Evolutionary conservation across 2,888 invertebrate genomes (phyloP), one percentile per base, ranked within the genome.

Genomic region (Artemia sinica): DNA sequence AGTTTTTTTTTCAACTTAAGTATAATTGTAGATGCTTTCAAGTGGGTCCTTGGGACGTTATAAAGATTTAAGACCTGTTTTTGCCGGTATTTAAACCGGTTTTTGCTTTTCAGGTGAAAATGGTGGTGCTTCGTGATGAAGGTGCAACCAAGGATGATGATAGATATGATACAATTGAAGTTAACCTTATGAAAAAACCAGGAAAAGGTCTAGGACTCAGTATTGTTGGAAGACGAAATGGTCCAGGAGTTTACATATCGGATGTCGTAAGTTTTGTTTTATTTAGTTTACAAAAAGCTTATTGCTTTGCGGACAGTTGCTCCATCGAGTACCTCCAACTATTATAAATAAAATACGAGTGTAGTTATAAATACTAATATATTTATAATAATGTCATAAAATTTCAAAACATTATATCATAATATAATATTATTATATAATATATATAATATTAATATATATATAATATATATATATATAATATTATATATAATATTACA

Each of bases 201-300:
- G 92, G 92, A 66, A 88, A 90, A 77, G 88, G 92, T 66, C 81
- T 93, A 48, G 94, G 94, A 0, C 81, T 97, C 72, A 89, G 91
- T 71, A 84, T 94, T 72, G 85, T 91, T 10, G 89, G 88, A 50
- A 82, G 83, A 77, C 89, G 84, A 77, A 84, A 82, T 79, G 85
- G 83, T 74, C 81, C 85, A 76, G 92, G 93, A 69, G 89, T 94
- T 69, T 95, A 92, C 77, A 86, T 98, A 68, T 89, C 90, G 14
- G 95, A 96, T 76, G 84, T 96, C 77, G 97, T 96, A 78, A 84
- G 85, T 79, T 69, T 66, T 68, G 14, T 14, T 13, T 7, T 41
- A 50, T 13, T 12, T 58, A n/a, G 14, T 58, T 58, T 13, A n/a
- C 2, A 58, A n/a, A n/a, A 14, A 6, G n/a, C 58, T 6, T 58